Percentiles rank a stretch among this genome's conserved stretches.
These are phyloP conservation scores for Hippocampus guttulatus DNA, from an alignment of 2,113 vertebrate species.

Conservation along the genomic window DNA sequence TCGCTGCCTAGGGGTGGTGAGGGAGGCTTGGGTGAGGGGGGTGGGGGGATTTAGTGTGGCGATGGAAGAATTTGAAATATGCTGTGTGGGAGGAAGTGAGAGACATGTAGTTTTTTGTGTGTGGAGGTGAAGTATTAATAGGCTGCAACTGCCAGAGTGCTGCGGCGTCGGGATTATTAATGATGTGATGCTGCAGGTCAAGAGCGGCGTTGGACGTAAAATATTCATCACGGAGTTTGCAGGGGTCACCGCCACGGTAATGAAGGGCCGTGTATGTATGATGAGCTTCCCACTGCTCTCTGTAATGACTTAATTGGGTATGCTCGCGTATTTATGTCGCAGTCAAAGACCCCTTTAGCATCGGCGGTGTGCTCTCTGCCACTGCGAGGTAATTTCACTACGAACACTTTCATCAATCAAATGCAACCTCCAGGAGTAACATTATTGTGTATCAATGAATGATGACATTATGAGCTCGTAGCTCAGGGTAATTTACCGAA, in stretches of 20 bases:
- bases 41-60: slow-evolving; percentile 28
- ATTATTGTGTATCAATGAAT: slow-evolving; percentile 14
- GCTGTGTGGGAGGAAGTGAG: background rate
- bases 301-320: slow-evolving; percentile 50
- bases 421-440: slow-evolving; percentile 10
- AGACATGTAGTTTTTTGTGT: slow-evolving; percentile 2
- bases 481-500: slow-evolving; percentile 1
- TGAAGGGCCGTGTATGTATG: slow-evolving; percentile 44
- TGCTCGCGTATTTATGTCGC: slow-evolving; percentile 34
- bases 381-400: slow-evolving; percentile 32
- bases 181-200: slow-evolving; percentile 49
- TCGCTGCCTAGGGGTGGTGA: slow-evolving; percentile 44
- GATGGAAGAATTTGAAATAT: slow-evolving; percentile 26
- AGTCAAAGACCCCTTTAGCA: slow-evolving; percentile 42
- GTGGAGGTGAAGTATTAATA: slow-evolving; percentile 45
- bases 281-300: slow-evolving; percentile 54
- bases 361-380: slow-evolving; percentile 27
- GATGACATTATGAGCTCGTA: background rate
- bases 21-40: slow-evolving; percentile 17
- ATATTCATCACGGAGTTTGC: slow-evolving; percentile 60
- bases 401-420: slow-evolving; percentile 40
- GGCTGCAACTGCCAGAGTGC: slow-evolving; percentile 40
- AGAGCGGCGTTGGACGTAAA: slow-evolving; percentile 48
- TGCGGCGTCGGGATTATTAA: slow-evolving; percentile 57
- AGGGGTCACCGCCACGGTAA: slow-evolving; percentile 53